These are phyloP conservation scores for Staurois parvus DNA, from an alignment of 2,797 vertebrate species.

Conservation along the genomic window DNA sequence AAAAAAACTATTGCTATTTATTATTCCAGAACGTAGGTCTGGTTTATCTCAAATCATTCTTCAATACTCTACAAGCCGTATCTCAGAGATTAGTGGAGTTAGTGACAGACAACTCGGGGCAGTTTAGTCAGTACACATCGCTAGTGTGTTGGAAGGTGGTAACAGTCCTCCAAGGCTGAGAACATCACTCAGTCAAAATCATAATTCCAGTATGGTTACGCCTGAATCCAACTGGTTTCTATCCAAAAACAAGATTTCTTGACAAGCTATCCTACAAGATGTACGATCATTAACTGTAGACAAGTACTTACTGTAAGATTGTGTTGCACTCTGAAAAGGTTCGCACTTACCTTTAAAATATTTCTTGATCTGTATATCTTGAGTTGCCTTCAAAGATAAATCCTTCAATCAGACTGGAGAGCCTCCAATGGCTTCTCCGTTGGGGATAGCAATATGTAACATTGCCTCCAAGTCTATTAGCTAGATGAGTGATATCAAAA, in stretches of 20 bases:
- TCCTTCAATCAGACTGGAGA: not conserved
- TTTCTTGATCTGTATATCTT: not conserved
- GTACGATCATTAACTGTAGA: not conserved
- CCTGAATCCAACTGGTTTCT: slow-evolving; percentile 13
- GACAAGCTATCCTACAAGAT: not conserved
- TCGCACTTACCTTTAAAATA: not conserved
- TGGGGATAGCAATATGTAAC: not conserved
- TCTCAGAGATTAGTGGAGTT: slow-evolving; percentile 6
- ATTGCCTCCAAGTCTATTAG: not conserved
- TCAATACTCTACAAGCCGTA: not conserved
- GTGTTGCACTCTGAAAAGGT: not conserved
- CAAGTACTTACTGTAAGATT: not conserved
- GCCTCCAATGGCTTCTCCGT: slow-evolving; percentile 1
- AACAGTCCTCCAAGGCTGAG: not conserved
- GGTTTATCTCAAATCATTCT: not conserved
- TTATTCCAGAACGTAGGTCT: slow-evolving; percentile 24
- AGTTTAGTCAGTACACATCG: not conserved
- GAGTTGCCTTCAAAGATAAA: not conserved
- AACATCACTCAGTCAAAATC: slow-evolving; percentile 25
- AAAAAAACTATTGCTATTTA: not conserved
- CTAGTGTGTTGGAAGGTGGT: not conserved
- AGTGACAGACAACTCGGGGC: slow-evolving; percentile 23
- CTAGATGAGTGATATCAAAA: slow-evolving; percentile 16
- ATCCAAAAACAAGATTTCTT: slow-evolving; percentile 9
- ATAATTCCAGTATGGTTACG: not conserved